Percentiles rank a stretch among this genome's conserved stretches.
phyloP scores from a whole-genome alignment of 37 sponge, comb jelly and placozoan genomes.

The Dysidea cf. avara region DNA sequence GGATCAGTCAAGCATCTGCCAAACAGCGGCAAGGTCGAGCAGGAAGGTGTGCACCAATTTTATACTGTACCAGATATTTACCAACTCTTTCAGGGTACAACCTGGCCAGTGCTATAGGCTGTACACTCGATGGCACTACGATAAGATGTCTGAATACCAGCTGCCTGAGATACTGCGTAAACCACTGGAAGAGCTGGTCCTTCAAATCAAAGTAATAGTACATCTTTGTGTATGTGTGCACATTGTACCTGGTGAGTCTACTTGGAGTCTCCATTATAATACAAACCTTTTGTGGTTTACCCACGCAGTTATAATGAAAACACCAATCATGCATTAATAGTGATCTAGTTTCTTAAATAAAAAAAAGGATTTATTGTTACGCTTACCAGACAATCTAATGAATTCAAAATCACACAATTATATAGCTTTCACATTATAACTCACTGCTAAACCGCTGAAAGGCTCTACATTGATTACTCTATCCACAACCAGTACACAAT shows the following conservation, averaged over 20 bases:
- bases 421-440: too few species aligned
- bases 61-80: too few species aligned
- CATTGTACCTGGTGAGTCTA: background rate
- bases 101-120: conserved; percentile 69
- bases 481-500: too few species aligned
- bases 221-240: background rate
- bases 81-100: conserved; percentile 47
- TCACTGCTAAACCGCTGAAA: too few species aligned
- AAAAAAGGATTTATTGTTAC: too few species aligned
- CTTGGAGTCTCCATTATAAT: background rate
- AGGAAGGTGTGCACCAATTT: conserved; percentile 57
- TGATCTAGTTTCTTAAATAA: too few species aligned
- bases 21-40: conserved; percentile 84
- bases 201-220: conserved; percentile 65
- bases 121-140: conserved; percentile 41
- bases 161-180: conserved; percentile 78
- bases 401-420: too few species aligned
- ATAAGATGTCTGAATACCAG: conserved; percentile 65
- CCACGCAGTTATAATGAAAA: conserved; percentile 1
- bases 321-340: too few species aligned
- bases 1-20: conserved; percentile 85
- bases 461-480: too few species aligned
- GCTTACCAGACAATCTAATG: too few species aligned
- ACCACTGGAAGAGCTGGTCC: conserved; percentile 76
- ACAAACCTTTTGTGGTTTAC: too few species aligned